phyloP scores from a whole-genome alignment of 2,797 vertebrate genomes.

The Bucorvus abyssinicus region DNA sequence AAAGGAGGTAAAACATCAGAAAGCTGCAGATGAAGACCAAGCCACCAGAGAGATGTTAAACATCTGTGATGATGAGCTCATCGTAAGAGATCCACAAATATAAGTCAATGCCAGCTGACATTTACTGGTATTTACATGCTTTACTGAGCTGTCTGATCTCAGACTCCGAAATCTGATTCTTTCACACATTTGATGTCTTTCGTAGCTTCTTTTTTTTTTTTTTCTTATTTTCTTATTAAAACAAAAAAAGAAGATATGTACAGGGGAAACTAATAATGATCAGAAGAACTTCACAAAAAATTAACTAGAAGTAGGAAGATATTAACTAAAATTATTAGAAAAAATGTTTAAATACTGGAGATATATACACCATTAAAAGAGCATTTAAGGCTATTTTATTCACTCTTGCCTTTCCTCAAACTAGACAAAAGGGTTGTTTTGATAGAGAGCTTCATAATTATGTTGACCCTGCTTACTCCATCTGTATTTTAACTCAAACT shows the following conservation, averaged over 20 bases:
- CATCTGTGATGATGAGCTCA: not conserved
- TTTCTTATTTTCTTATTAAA: no score
- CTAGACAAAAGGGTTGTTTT: not conserved
- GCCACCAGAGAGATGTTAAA: not conserved
- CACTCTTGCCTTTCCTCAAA: not conserved
- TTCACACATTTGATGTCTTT: not conserved
- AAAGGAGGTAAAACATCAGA: not conserved
- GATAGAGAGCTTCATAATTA: not conserved
- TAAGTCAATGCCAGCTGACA: slow-evolving; percentile 23
- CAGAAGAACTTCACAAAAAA: not conserved
- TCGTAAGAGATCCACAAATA: not conserved
- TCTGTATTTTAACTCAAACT: not conserved
- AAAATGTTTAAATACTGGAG: not conserved
- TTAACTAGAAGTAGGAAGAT: not conserved
- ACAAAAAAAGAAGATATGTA: not conserved
- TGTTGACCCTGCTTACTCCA: not conserved
- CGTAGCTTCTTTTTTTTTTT: not conserved
- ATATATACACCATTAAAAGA: not conserved
- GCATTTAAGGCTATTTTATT: not conserved
- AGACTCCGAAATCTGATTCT: not conserved
- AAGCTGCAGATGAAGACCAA: slow-evolving; percentile 1
- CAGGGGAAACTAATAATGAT: not conserved
- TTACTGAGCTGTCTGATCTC: not conserved
- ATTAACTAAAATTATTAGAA: not conserved
- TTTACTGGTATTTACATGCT: slow-evolving; percentile 45